Evolutionary conservation across 2,113 vertebrate species (phyloP).

Genomic region (Brachyhypopomus occidentalis): DNA sequence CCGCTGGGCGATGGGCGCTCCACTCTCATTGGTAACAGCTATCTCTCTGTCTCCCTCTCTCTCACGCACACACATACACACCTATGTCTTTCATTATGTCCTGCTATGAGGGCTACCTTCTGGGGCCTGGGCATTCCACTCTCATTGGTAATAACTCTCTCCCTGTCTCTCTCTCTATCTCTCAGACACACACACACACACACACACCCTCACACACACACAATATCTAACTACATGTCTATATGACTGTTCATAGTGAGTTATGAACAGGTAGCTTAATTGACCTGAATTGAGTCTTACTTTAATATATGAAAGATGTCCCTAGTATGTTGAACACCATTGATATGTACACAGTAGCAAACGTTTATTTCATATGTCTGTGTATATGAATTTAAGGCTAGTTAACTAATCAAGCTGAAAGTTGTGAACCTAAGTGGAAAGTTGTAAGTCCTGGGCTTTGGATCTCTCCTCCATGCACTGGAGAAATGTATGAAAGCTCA

Average conservation of each 20-base stretch:
- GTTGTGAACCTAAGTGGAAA: neutral
- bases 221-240: too few relatives aligned
- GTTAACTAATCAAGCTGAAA: neutral
- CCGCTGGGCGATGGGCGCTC: slow-evolving; percentile 89
- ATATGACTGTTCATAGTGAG: too few relatives aligned
- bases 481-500: slow-evolving; percentile 25
- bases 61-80: neutral
- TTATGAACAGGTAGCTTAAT: too few relatives aligned
- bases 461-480: neutral
- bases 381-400: too few relatives aligned
- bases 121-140: slow-evolving; percentile 87
- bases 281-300: too few relatives aligned
- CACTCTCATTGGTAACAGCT: slow-evolving; percentile 81
- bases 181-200: too few relatives aligned
- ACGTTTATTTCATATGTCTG: too few relatives aligned
- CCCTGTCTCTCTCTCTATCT: too few relatives aligned
- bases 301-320: too few relatives aligned
- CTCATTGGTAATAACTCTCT: slow-evolving; percentile 79
- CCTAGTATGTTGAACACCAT: too few relatives aligned
- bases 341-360: too few relatives aligned
- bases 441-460: neutral
- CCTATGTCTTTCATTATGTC: slow-evolving; percentile 79
- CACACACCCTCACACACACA: too few relatives aligned
- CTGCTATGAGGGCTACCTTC: slow-evolving; percentile 89
- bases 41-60: neutral